Conservation (phyloP, 2,113 vertebrate genomes). For the Hoplias malabaricus region DNA sequence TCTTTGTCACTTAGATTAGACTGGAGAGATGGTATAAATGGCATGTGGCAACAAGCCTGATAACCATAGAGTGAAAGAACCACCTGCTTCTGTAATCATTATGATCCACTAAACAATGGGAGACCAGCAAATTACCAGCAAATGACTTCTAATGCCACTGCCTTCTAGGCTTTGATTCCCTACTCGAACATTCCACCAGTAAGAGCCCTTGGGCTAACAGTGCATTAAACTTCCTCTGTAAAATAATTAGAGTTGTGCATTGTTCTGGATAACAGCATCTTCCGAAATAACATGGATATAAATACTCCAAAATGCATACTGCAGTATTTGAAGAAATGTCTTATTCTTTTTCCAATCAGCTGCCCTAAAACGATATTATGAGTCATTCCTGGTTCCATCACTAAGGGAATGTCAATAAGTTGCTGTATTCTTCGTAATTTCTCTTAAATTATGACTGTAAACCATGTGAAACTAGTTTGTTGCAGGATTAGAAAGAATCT, state of each 20-base stretch:
- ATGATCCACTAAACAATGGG: neutral
- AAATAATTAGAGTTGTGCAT: too few relatives aligned
- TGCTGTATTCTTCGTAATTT: slow-evolving; percentile 22
- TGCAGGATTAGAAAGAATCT: slow-evolving; percentile 24
- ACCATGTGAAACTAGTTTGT: neutral
- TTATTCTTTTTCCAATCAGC: neutral
- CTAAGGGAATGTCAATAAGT: slow-evolving; percentile 45
- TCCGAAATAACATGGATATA: too few relatives aligned
- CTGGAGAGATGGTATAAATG: neutral
- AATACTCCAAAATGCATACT: too few relatives aligned
- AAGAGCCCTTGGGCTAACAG: too few relatives aligned
- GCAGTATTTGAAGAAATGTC: too few relatives aligned
- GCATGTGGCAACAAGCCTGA: neutral
- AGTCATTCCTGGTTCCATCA: slow-evolving; percentile 28
- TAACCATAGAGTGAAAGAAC: neutral
- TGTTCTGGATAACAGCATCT: too few relatives aligned
- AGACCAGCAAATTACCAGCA: neutral
- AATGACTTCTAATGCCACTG: too few relatives aligned
- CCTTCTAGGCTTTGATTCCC: too few relatives aligned
- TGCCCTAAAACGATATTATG: slow-evolving; percentile 16
- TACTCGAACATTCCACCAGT: too few relatives aligned
- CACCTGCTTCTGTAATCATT: neutral
- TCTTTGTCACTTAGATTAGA: neutral
- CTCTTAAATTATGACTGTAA: neutral
- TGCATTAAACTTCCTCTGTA: too few relatives aligned